phyloP scores from a whole-genome alignment of 2,797 vertebrate genomes.

The Amphiprion clarkii region DNA sequence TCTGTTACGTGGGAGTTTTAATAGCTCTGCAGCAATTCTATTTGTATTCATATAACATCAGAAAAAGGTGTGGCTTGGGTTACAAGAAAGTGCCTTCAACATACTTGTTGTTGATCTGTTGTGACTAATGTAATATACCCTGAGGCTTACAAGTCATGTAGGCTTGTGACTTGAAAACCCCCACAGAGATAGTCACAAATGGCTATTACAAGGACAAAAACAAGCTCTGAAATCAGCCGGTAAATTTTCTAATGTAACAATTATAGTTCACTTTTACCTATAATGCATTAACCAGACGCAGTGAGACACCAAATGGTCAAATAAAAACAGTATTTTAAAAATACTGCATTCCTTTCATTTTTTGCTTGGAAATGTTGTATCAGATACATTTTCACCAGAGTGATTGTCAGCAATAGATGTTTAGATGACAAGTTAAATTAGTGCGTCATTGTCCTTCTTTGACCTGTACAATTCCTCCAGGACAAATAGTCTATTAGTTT shows the following conservation, averaged over 20 bases:
- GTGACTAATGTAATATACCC: background rate
- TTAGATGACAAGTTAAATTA: background rate
- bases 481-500: background rate
- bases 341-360: too few species aligned
- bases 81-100: background rate
- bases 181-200: too few species aligned
- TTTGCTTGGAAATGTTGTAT: background rate
- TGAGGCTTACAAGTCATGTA: background rate
- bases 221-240: background rate
- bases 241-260: background rate
- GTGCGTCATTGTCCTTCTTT: background rate
- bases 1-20: constrained; percentile 13
- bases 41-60: constrained; percentile 15
- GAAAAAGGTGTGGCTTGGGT: background rate
- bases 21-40: constrained; percentile 10
- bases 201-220: background rate
- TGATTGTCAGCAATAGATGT: background rate
- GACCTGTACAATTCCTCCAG: background rate
- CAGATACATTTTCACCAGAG: too few species aligned
- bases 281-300: too few species aligned
- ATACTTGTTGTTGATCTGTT: constrained; percentile 9
- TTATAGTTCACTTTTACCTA: too few species aligned
- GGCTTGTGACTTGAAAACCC: background rate
- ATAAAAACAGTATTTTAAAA: too few species aligned
- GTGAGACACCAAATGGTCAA: too few species aligned